Evolutionary conservation across 2,797 vertebrate species (phyloP), one percentile per base, ranked within the genome.

Genomic region (Malacoraja senta): DNA sequence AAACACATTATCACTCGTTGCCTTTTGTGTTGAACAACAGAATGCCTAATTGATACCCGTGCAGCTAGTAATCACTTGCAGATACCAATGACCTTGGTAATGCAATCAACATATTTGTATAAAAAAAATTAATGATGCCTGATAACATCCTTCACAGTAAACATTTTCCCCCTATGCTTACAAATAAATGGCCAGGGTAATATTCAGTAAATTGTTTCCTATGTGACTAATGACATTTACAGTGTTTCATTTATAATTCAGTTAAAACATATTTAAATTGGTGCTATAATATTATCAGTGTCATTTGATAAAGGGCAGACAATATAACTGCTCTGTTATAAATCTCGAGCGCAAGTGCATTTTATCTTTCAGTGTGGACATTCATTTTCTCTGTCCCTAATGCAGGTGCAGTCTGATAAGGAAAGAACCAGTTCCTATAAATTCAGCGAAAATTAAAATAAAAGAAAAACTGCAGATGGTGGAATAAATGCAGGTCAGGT

Each of bases 101-200:
- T 88, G 61, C 84, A 88, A 88, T 68, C n/a, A 88, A 68, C 63
- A 19, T 88, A 17, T 88, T 68, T 88, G 84, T 68, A 68, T 8
- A 68, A 68, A 38, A 88, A 88, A 88, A 68, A 88, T 88, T 88
- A n/a, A 68, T 88, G 63, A 88, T 61, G n/a, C 63, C n/a, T 35
- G n/a, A 68, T 10, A 88, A 88, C 17, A 88, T 88, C 63, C n/a
- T 88, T 88, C 61, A 88, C 12, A 24, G n/a, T 32, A 88, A 88
- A 21, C 84, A 88, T 68, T 32, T 58, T 68, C 32, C n/a, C 84
- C 35, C n/a, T 35, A 32, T 88, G 32, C 8, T n/a, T 68, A 19
- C n/a, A 35, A 88, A 88, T 68, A 35, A 88, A 32, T n/a, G 35
- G n/a, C 17, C 63, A 35, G n/a, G 32, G 17, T 68, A 88, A 68